phyloP scores from a whole-genome alignment of 1,140 invertebrate species.

The Macrosteles quadrilineatus region DNA sequence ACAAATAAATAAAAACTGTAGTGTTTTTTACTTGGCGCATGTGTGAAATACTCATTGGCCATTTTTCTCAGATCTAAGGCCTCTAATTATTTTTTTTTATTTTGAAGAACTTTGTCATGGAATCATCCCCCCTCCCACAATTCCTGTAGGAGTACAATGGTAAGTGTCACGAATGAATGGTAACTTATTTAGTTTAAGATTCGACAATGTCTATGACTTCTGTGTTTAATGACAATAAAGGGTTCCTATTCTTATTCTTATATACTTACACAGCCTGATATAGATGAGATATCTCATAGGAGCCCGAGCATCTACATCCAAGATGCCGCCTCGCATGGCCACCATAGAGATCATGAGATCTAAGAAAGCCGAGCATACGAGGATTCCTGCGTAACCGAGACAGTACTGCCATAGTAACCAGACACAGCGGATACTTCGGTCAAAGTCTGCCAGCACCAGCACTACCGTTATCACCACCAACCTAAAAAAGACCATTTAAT shows the following conservation, averaged over 20 bases:
- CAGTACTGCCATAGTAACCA: conserved; percentile 68
- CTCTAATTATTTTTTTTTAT: too few species aligned
- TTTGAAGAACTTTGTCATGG: too few species aligned
- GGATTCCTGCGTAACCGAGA: conserved; percentile 69
- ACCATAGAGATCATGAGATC: conserved; percentile 74
- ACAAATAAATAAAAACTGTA: too few species aligned
- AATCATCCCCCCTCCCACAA: too few species aligned
- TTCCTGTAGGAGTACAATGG: too few species aligned
- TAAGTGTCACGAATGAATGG: too few species aligned
- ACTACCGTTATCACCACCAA: conserved; percentile 57
- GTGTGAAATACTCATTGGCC: too few species aligned
- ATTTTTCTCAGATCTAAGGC: too few species aligned
- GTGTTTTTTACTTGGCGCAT: too few species aligned
- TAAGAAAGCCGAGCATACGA: conserved; percentile 64
- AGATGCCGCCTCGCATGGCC: conserved; percentile 79
- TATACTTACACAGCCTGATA: conserved; percentile 70
- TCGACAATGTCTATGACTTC: too few species aligned
- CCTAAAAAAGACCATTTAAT: conserved; percentile 58
- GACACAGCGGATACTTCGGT: conserved; percentile 59
- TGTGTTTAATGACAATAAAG: too few species aligned
- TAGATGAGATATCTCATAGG: conserved; percentile 85
- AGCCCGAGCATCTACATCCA: conserved; percentile 70
- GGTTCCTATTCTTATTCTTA: background rate
- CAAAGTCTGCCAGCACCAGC: conserved; percentile 62
- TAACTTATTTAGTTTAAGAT: too few species aligned